Conservation (phyloP, 2,888 invertebrate species). For the Chironomus tentans region DNA sequence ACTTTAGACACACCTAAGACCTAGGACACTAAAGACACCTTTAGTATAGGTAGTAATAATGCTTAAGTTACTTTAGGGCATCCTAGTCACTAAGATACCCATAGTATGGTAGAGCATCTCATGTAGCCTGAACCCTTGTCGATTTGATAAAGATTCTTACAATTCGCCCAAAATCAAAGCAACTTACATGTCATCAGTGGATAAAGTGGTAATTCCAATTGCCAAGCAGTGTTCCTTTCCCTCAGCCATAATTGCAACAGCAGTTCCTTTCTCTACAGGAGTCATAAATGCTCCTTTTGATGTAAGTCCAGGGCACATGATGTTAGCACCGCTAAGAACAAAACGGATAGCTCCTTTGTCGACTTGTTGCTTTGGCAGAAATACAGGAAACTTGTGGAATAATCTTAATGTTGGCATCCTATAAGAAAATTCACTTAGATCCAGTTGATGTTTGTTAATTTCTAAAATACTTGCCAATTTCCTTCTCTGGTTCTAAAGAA, state of each 20-base stretch:
- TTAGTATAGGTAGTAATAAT: too few relatives aligned
- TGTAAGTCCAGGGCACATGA: conserved; percentile 99
- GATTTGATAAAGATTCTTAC: too few relatives aligned
- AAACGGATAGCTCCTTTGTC: conserved; percentile 98
- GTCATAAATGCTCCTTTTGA: conserved; percentile 96
- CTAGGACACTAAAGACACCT: too few relatives aligned
- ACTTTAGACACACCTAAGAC: too few relatives aligned
- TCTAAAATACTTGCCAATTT: conserved; percentile 50
- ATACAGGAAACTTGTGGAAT: conserved; percentile 95
- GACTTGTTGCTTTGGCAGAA: conserved; percentile 88
- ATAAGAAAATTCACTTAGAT: background rate
- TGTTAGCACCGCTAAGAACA: conserved; percentile 97
- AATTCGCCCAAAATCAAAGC: background rate
- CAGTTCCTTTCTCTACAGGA: conserved; percentile 69
- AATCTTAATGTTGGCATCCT: conserved; percentile 82
- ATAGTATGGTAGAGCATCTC: too few relatives aligned
- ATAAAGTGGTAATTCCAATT: conserved; percentile 84
- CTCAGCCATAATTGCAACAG: conserved; percentile 91
- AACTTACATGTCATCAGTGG: conserved; percentile 89
- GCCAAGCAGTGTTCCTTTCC: conserved; percentile 96
- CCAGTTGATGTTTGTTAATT: background rate
- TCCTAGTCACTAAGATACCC: too few relatives aligned
- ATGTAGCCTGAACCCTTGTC: too few relatives aligned
- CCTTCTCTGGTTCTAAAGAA: conserved; percentile 96
- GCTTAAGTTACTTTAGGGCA: too few relatives aligned